Percentiles rank a stretch among this genome's conserved stretches.
These are phyloP conservation scores for Drosophila truncata DNA, from an alignment of 1,140 invertebrate species.

Conservation along the genomic window DNA sequence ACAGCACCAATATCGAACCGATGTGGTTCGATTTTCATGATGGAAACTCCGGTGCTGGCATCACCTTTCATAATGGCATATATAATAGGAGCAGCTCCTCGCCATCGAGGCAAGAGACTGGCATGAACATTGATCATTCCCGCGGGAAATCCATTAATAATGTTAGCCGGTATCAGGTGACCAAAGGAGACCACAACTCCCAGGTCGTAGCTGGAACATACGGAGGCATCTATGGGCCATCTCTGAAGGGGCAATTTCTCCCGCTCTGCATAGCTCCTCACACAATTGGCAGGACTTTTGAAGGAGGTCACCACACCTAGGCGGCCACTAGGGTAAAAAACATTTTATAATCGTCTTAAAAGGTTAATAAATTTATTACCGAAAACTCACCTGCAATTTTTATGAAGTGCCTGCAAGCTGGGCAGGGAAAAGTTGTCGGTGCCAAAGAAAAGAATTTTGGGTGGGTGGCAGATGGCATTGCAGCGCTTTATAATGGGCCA, in stretches of 20 bases:
- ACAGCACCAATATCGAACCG: conserved; percentile 93
- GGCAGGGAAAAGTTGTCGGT: conserved; percentile 89
- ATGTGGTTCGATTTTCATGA: conserved; percentile 95
- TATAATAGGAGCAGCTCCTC: conserved; percentile 90
- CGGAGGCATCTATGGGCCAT: conserved; percentile 86
- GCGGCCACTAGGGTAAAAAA: background rate
- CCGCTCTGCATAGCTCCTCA: conserved; percentile 82
- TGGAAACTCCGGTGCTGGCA: conserved; percentile 92
- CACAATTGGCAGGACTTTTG: conserved; percentile 86
- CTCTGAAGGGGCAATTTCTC: conserved; percentile 86
- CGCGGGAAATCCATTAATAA: conserved; percentile 89
- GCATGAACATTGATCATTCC: conserved; percentile 97
- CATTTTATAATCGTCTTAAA: background rate
- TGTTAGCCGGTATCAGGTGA: conserved; percentile 88
- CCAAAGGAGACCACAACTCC: conserved; percentile 91
- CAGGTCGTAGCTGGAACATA: conserved; percentile 87
- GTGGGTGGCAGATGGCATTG: conserved; percentile 11
- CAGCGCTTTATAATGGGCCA: conserved; percentile 1
- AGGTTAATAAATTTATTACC: background rate
- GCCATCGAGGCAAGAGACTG: conserved; percentile 95
- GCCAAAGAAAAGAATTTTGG: conserved; percentile 88
- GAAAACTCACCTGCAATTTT: conserved; percentile 82
- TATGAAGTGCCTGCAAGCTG: conserved; percentile 87
- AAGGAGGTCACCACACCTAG: conserved; percentile 88
- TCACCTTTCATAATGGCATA: conserved; percentile 92